These are phyloP conservation scores for Rutpela maculata DNA, from an alignment of 2,888 invertebrate species.

Conservation along the genomic window DNA sequence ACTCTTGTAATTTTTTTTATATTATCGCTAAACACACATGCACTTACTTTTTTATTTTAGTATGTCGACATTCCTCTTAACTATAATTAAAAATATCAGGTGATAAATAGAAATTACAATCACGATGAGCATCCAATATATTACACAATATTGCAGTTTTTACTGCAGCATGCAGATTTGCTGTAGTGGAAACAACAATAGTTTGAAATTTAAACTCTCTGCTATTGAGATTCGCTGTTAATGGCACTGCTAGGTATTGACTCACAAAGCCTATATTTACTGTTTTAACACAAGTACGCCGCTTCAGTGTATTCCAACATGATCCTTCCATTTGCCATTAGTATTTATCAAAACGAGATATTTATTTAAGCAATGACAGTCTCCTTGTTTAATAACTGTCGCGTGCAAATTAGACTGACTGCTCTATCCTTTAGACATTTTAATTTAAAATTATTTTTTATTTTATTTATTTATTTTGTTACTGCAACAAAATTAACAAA, in stretches of 20 bases:
- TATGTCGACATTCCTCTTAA: too few relatives aligned
- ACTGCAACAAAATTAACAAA: too few relatives aligned
- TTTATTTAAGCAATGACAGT: not conserved
- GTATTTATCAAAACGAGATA: slow-evolving; percentile 6
- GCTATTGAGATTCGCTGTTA: slow-evolving; percentile 40
- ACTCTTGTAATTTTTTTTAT: too few relatives aligned
- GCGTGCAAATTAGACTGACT: not conserved
- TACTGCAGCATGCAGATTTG: slow-evolving; percentile 6
- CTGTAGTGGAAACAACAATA: slow-evolving; percentile 16
- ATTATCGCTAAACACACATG: too few relatives aligned
- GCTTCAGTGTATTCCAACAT: slow-evolving; percentile 11
- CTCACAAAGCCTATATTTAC: slow-evolving; percentile 45
- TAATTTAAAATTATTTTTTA: not conserved
- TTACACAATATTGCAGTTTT: not conserved
- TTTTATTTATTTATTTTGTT: too few relatives aligned
- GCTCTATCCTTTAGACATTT: not conserved
- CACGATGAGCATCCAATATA: not conserved
- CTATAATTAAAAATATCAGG: not conserved
- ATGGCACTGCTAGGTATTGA: slow-evolving; percentile 44
- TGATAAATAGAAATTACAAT: not conserved
- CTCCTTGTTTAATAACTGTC: not conserved
- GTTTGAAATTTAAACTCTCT: slow-evolving; percentile 21
- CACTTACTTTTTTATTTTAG: too few relatives aligned
- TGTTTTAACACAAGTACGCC: slow-evolving; percentile 37
- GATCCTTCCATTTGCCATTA: slow-evolving; percentile 24